Conservation (phyloP, 2,888 invertebrate species). For the Dione vanillae region DNA sequence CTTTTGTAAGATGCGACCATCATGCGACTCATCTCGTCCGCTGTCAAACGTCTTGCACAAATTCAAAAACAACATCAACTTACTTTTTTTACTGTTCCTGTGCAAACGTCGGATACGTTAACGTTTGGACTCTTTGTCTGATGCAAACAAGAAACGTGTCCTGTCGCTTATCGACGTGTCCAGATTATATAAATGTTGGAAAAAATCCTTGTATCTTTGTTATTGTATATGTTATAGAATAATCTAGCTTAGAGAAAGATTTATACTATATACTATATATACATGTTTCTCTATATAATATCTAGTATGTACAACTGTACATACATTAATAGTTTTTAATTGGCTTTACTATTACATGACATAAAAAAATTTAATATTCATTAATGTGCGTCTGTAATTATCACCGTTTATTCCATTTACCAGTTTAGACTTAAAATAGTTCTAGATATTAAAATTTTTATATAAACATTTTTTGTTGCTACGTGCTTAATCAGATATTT, state of each 20-base stretch:
- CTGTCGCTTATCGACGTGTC: constrained; percentile 71
- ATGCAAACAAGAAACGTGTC: constrained; percentile 79
- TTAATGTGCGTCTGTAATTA: background rate
- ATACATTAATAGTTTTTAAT: too few species aligned
- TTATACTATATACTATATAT: too few species aligned
- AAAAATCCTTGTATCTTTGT: constrained; percentile 48
- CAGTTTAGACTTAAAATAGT: too few species aligned
- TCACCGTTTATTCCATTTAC: too few species aligned
- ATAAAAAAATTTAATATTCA: background rate
- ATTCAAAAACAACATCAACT: constrained; percentile 81
- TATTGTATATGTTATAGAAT: background rate
- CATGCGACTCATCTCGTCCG: constrained; percentile 68
- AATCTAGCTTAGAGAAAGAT: too few species aligned
- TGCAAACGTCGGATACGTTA: constrained; percentile 80
- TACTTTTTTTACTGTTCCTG: constrained; percentile 71
- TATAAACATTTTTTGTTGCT: background rate
- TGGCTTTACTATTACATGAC: too few species aligned
- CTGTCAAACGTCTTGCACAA: constrained; percentile 84
- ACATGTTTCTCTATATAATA: too few species aligned
- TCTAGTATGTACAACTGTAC: too few species aligned
- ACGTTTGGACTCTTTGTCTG: constrained; percentile 76
- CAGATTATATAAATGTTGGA: constrained; percentile 62
- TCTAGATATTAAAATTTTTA: too few species aligned
- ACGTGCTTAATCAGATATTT: background rate
- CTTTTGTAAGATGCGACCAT: constrained; percentile 72